Percentiles rank a stretch among this genome's conserved stretches.
Evolutionary conservation across 2,888 invertebrate genomes (phyloP).

Genomic region (Pomacea canaliculata): DNA sequence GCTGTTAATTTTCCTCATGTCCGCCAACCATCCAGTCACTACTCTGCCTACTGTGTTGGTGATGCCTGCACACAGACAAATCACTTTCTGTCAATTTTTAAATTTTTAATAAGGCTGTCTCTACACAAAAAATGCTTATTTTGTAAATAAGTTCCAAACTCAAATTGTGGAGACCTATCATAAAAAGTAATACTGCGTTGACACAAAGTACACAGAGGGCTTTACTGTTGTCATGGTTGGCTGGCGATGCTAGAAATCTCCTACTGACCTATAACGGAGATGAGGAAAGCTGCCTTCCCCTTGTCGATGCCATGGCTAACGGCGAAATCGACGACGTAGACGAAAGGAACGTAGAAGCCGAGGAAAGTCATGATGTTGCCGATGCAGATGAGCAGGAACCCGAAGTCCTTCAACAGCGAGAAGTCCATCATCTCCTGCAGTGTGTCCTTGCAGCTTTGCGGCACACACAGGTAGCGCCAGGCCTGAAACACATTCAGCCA

Average conservation of each 20-base stretch:
- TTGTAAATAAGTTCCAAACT: no score
- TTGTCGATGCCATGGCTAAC: constrained; percentile 42
- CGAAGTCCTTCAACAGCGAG: constrained; percentile 87
- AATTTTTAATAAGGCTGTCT: no score
- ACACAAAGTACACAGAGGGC: no score
- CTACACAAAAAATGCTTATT: no score
- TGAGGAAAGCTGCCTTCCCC: constrained; percentile 70
- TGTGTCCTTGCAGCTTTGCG: constrained; percentile 68
- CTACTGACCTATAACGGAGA: constrained; percentile 67
- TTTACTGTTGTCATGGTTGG: no score
- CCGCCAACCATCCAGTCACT: constrained; percentile 87
- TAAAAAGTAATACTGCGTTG: no score
- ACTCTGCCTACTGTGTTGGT: constrained; percentile 95
- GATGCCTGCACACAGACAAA: constrained; percentile 72
- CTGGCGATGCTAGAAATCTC: background rate
- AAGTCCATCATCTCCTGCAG: constrained; percentile 91
- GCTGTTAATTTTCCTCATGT: constrained; percentile 80
- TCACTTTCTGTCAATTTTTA: no score
- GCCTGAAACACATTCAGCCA: constrained; percentile 19
- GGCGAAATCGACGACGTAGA: constrained; percentile 51
- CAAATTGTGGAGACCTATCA: no score
- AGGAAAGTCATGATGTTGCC: constrained; percentile 77
- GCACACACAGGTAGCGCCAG: constrained; percentile 57
- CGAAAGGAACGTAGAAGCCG: constrained; percentile 60
- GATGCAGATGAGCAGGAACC: constrained; percentile 90